phyloP scores from a whole-genome alignment of 2,888 invertebrate genomes.

The Anagyrus pseudococci region DNA sequence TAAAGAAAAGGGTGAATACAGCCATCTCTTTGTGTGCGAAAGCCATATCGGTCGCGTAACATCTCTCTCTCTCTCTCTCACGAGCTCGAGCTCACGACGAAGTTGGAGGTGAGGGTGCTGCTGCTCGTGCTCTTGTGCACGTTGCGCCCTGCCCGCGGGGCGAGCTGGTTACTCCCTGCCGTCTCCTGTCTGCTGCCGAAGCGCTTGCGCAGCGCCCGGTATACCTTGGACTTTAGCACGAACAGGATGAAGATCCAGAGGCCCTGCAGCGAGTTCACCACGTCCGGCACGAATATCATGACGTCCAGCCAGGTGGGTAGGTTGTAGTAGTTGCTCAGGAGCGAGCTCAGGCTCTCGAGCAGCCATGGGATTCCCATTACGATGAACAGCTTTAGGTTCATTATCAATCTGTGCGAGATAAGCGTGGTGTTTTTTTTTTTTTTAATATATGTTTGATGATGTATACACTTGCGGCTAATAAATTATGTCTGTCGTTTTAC shows the following conservation, averaged over 20 bases:
- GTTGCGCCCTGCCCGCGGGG: slow-evolving; percentile 21
- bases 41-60: slow-evolving; percentile 3
- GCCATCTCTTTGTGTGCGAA: no score
- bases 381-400: slow-evolving; percentile 77
- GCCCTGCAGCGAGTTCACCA: slow-evolving; percentile 75
- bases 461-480: no score
- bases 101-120: slow-evolving; percentile 48
- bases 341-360: slow-evolving; percentile 57
- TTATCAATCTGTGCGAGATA: slow-evolving; percentile 65
- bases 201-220: slow-evolving; percentile 66
- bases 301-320: slow-evolving; percentile 44
- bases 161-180: slow-evolving; percentile 7
- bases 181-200: neutral
- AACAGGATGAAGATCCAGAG: slow-evolving; percentile 76
- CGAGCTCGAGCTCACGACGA: slow-evolving; percentile 7
- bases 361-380: slow-evolving; percentile 83
- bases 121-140: slow-evolving; percentile 45
- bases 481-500: no score
- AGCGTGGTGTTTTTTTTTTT: no score
- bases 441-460: no score
- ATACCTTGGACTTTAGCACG: slow-evolving; percentile 73
- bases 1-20: no score
- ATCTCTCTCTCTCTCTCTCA: neutral
- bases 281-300: slow-evolving; percentile 66
- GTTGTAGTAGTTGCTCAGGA: slow-evolving; percentile 39